phyloP scores from a whole-genome alignment of 1,140 invertebrate genomes.

The Drosophila willistoni region DNA sequence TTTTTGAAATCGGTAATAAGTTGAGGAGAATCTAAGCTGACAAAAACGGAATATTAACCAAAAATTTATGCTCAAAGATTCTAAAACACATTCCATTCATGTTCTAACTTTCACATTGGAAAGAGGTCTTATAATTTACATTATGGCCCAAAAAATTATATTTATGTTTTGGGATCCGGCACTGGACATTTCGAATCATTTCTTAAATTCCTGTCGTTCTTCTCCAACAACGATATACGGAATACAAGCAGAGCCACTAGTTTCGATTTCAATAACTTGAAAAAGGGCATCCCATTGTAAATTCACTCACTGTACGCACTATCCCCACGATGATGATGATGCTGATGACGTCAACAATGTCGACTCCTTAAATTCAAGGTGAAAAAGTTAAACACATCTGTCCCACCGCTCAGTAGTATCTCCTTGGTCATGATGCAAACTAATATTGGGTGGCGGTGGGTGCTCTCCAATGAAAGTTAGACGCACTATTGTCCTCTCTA shows the following conservation, averaged over 20 bases:
- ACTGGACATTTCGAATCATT: too few species aligned
- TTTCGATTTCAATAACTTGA: conserved; percentile 1
- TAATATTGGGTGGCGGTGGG: conserved; percentile 47
- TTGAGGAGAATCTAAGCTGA: too few species aligned
- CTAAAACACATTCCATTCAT: too few species aligned
- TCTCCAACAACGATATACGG: not conserved
- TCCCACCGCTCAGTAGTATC: not conserved
- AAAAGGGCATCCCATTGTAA: conserved; percentile 16
- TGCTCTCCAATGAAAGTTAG: conserved; percentile 57
- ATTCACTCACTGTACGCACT: conserved; percentile 48
- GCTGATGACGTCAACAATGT: conserved; percentile 1
- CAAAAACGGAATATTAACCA: too few species aligned
- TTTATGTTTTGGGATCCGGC: too few species aligned
- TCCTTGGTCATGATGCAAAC: not conserved
- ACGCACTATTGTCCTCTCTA: conserved; percentile 83
- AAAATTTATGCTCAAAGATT: too few species aligned
- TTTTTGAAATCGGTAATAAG: too few species aligned
- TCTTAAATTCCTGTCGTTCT: not conserved
- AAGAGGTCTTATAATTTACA: too few species aligned
- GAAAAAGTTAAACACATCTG: conserved; percentile 19
- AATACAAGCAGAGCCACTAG: not conserved
- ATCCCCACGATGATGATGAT: conserved; percentile 4
- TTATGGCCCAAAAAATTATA: too few species aligned
- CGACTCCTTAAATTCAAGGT: conserved; percentile 76
- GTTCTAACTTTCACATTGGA: too few species aligned